A percentile compares a stretch with the other conserved stretches of the same genome.
phyloP scores from a whole-genome alignment of 2,797 vertebrate genomes.

The Pitangus sulphuratus region DNA sequence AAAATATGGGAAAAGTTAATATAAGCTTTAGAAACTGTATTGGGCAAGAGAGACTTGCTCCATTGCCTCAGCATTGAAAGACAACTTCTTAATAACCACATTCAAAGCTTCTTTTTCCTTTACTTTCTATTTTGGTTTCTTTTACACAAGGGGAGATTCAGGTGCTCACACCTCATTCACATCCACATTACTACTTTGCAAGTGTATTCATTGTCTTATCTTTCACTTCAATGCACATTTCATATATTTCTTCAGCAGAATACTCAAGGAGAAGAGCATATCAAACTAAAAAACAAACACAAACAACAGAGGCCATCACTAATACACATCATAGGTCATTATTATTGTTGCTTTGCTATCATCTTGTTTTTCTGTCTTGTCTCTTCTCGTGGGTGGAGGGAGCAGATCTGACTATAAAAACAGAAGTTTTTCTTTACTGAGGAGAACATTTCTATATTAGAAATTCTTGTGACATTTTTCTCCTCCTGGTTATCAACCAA shows the following conservation, averaged over 20 bases:
- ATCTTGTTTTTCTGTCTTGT: background rate
- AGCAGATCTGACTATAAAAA: background rate
- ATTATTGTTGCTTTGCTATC: conserved; percentile 1
- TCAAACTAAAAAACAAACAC: background rate
- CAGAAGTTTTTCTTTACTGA: background rate
- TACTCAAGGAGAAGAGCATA: background rate
- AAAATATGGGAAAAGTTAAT: background rate
- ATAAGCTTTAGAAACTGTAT: background rate
- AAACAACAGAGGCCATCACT: background rate
- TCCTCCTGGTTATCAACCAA: background rate
- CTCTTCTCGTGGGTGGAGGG: background rate
- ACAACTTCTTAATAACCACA: background rate
- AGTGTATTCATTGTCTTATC: conserved; percentile 41
- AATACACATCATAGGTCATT: background rate
- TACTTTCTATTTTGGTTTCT: background rate
- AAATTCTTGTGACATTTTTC: background rate
- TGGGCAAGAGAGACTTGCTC: background rate
- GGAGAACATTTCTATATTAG: background rate
- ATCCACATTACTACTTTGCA: background rate
- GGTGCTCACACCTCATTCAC: background rate
- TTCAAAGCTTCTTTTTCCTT: background rate
- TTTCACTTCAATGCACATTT: conserved; percentile 44
- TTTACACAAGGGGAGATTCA: background rate
- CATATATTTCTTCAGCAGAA: conserved; percentile 16
- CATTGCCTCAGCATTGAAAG: background rate